Base-by-base conservation (phyloP, 30 jellyfish, hydroid and myxozoan genomes). In the Rhopilema esculentum region DNA sequence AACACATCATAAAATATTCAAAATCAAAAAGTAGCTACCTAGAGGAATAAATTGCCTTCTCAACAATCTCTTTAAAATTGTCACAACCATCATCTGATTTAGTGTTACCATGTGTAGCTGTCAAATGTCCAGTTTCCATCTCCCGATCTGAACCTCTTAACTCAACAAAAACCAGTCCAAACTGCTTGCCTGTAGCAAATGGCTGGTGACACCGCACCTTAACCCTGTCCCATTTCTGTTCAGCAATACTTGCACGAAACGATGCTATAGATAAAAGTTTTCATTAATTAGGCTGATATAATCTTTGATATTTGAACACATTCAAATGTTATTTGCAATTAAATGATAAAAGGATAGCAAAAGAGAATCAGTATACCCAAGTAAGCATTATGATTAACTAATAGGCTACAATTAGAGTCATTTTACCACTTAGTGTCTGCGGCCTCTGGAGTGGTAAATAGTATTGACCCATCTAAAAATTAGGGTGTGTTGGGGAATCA, bases 131-230 rank as follows among this genome's bases (percentile, higher is more conserved):
- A 20, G 24, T 64, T 28, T 25, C 49, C 74, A 9, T 40, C 22
- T 48, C 28, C 24, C 18, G 16, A 49, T 83, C 85, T 8, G 49
- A 49, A 27, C 83, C 92, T 72, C 92, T 49, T 1, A 83, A 25
- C 30, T 83, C 92, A 51, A 83, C 63, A 70, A 83, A 83, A 1
- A 71, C 85, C 21, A 83, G 74, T 18, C 92, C 92, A 70, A 83
- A 83, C 80, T 83, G 92, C 33, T 69, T 83, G 18, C 72, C 85
- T 28, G 66, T 62, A 1, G 75, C 92, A 66, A 83, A 70, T 30
- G 92, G 92, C 72, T 83, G 92, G 20, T 72, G 49, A 61, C 92
- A 83, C 1, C 51, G 27, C 19, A 83, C 61, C 70, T 51, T 52
- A 1, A 83, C 6, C 25, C 85, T 0, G 21, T 83, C 86, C 92